Base-by-base conservation (phyloP, 1,140 invertebrate genomes). In the Tetragnatha versicolor region DNA sequence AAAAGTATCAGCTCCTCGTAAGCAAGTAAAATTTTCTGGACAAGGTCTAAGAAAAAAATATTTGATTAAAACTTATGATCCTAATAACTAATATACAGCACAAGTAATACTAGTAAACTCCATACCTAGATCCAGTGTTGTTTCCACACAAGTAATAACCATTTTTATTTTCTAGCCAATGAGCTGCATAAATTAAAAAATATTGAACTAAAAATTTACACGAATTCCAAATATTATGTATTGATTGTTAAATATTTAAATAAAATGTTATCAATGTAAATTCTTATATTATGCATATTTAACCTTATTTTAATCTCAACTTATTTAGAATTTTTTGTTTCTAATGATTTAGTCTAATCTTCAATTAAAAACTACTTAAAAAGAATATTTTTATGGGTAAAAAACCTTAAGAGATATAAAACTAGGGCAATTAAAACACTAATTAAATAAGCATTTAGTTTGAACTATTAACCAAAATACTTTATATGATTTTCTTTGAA, bases 61-160 rank as follows among this genome's bases (percentile, higher is more conserved):
- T 53, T 7, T 25, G 37, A 51, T 35, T 2, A 33, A 22, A n/a
- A 27, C n/a, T 5, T 20, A 27, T 14, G 37, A 17, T 31, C 14
- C 12, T 33, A 55, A 25, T 2, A 39, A 72, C 20, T 65, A 42
- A n/a, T 2, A 20, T 12, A 4, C 39, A 72, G 12, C 14, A 35
- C 22, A n/a, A 39, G n/a, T 37, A 29, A 58, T 10, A 17, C 6
- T 2, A 55, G 35, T 33, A 31, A 3, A 31, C 29, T 27, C 3
- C 27, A 25, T 65, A 78, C 76, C 76, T 58, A 4, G 76, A 78
- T 12, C 76, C 76, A 39, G 76, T 78, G 25, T 42, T 69, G 39
- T 78, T 78, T 33, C 76, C 76, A 60, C 76, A 78, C 17, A 68
- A 47, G n/a, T 58, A 78, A 69, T 68, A 78, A 3, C 63, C 63